Base-by-base conservation (phyloP, 1,140 invertebrate species). In the Drosophila biarmipes region DNA sequence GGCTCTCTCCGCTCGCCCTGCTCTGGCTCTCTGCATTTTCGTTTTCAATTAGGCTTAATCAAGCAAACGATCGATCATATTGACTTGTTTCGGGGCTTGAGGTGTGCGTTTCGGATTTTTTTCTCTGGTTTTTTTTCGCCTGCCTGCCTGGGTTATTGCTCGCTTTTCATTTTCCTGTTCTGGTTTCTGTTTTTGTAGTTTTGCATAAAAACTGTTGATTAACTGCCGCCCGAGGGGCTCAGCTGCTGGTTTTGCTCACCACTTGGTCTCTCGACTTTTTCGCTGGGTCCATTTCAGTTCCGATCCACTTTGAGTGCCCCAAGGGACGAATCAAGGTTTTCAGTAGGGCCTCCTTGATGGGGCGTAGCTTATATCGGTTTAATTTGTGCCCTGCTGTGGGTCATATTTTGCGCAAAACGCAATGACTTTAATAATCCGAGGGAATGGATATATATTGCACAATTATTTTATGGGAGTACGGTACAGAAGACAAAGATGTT, bases 41-140 rank as follows among this genome's bases (percentile, higher is more conserved):
- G 82, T 79, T 87, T 89, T 87, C 82, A 87, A 87, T 87, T 87
- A 87, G 82, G 84, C 87, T 87, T 87, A 87, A 87, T 87, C 82
- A 87, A 82, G 74, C 84, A 82, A 87, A 82, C 82, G 84, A 87
- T 87, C 82, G 82, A 87, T 87, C 82, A 89, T 87, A 87, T 87
- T 89, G 84, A 87, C 82, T 87, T 86, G 84, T 87, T 63, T 75
- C 76, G 68, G 62, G 73, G 54, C 82, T 87, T 82, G 82, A 87
- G 84, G 84, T 89, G 84, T 87, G 82, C 82, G 84, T 87, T 86
- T 86, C 24, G 37, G 34, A 4, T 46, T 58, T 40, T 55, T 34
- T 58, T 10, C 6, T 19, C 42, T 21, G 34, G 29, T 58, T 6
- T 43, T 42, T 49, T 14, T 24, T 54, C 38, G 17, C 35, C 43